Evolutionary conservation across 2,113 vertebrate species (phyloP), one percentile per base, ranked within the genome.

Genomic region (Gavia stellata): DNA sequence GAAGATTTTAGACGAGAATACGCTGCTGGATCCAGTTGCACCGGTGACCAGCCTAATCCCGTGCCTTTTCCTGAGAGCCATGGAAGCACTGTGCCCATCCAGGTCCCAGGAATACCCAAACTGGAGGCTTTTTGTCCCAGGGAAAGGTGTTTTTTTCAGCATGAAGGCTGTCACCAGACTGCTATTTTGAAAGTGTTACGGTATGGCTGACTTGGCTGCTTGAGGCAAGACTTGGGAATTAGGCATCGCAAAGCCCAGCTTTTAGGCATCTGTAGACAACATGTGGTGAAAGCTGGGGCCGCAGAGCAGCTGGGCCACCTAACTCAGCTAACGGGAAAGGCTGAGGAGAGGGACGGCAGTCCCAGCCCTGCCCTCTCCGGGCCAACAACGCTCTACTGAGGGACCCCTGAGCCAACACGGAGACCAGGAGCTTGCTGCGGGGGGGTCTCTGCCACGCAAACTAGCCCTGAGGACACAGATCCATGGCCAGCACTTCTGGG

Each of bases 131-230:
- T 74, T 65, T 75, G 11, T 71, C 56, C 36, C 18, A 31, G 33
- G 49, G 17, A 45, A 91, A 87, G 66, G 53, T 65, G 45, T 1
- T 7, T 66, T 84, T 47, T 86, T 20, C 4, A 0, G 26, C 2
- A 1, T 33, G 38, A 26, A 63, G 38, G 36, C 92, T 75, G 81
- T 45, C 36, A 65, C 44, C 0, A 1, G 88, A 93, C 94, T 91
- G 70, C 81, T 97, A 80, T 92, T 96, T 92, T 95, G 91, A 97
- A 95, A 87, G 28, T 0, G 0, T 79, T 67, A 42, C 25, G 8
- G 49, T 47, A 77, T 67, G 80, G 59, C 80, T 97, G 96, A 94
- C 86, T 96, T 94, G 49, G 97, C 93, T 96, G 95, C 92, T 97
- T 28, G 21, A 83, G 72, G 50, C 83, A 78, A 83, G 65, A 56